Evolutionary conservation across 2,888 invertebrate species (phyloP), one percentile per base, ranked within the genome.

Genomic region (Drosophila merina): DNA sequence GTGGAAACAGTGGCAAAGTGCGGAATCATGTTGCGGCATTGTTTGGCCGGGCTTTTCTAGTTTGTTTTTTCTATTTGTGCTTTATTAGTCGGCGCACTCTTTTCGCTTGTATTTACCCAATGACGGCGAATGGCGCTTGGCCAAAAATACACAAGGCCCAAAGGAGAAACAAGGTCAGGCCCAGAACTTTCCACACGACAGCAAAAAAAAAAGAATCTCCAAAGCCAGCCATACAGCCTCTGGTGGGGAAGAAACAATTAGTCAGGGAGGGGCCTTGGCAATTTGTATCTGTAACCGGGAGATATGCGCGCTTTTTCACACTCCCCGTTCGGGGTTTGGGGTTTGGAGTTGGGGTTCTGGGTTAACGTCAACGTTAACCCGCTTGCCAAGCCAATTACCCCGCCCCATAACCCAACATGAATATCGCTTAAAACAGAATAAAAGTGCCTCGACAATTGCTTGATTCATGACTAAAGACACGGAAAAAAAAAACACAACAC

Each of bases 381-480:
- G 72, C 70, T 75, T 75, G 69, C 67, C 75, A 77, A 74, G 82
- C 74, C 85, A 85, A 85, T 85, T 84, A 84, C 79, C 79, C 77
- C 82, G 80, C 72, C 72, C 72, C 56, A 72, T 47, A 33, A 49
- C 31, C 66, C 71, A 79, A 71, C 76, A 80, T 77, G 64, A 74
- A 74, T 70, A 69, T 74, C 56, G 62, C 70, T 70, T 70, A 62
- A 70, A 45, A 70, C 71, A 47, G 54, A 51, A 70, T 62, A 59
- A 54, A 55, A 67, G 70, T 56, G 64, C 49, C 51, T 56, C 55
- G 57, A 82, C 79, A 80, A 80, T 80, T 79, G 75, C 77, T 78
- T 86, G 85, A 84, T 79, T 86, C 85, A 86, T 81, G 77, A 45
- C 70, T 45, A 50, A 58, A 75, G 14, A 14, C 14, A 14, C 14